Evolutionary conservation across 2,113 vertebrate species (phyloP).

Genomic region (Dendropsophus ebraccatus): DNA sequence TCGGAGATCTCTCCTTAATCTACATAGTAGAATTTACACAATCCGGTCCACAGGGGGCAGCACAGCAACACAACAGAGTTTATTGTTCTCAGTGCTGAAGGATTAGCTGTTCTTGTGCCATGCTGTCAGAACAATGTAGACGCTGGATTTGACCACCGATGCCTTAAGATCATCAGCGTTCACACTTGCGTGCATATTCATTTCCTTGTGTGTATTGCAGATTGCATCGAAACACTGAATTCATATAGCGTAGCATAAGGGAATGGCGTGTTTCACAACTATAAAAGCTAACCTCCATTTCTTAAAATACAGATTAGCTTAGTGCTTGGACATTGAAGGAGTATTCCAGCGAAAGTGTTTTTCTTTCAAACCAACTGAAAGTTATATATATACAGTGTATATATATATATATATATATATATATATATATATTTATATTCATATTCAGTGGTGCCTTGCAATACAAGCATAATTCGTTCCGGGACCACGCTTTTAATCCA

Average conservation of each 20-base stretch:
- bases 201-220: not conserved
- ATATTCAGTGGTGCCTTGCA: no score
- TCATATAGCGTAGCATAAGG: not conserved
- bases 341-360: no score
- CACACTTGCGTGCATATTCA: not conserved
- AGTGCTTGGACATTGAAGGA: no score
- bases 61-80: conserved; percentile 8
- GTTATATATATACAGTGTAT: no score
- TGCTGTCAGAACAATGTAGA: conserved; percentile 11
- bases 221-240: not conserved
- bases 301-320: no score
- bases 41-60: conserved; percentile 40
- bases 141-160: no score
- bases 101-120: conserved; percentile 16
- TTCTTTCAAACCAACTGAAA: no score
- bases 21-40: conserved; percentile 19
- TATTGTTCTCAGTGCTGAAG: conserved; percentile 28
- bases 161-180: not conserved
- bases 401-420: no score
- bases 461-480: no score
- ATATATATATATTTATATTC: no score
- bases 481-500: no score
- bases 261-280: not conserved
- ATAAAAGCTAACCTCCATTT: no score
- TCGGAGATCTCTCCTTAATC: conserved; percentile 39